Conservation (phyloP, 2,797 vertebrate species). For the Sebastes matsubarae region DNA sequence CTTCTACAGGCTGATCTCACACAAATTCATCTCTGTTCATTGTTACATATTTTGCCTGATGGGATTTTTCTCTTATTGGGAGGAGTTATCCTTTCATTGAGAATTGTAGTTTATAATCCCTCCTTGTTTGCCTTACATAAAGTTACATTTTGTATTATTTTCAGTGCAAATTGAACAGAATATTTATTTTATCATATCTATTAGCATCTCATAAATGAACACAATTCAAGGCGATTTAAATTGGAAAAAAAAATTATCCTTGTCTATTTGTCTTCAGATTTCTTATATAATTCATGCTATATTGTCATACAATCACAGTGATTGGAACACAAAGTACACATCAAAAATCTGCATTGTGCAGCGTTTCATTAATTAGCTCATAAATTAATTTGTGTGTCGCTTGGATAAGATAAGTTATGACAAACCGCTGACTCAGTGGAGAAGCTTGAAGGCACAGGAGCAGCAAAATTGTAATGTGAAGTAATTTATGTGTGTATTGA, state of each 20-base stretch:
- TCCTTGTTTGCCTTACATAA: neutral
- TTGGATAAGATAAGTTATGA: conserved; percentile 4
- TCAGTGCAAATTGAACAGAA: neutral
- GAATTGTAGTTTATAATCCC: neutral
- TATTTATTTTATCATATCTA: neutral
- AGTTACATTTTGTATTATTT: neutral
- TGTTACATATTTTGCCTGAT: neutral
- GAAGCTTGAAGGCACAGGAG: neutral
- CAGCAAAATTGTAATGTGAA: neutral
- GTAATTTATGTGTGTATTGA: conserved; percentile 26
- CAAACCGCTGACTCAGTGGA: conserved; percentile 15
- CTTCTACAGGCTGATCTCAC: neutral
- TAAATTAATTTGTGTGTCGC: neutral
- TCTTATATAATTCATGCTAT: neutral
- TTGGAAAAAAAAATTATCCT: neutral
- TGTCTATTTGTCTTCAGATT: neutral
- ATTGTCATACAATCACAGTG: neutral
- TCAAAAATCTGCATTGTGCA: neutral
- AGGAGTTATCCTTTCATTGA: conserved; percentile 14
- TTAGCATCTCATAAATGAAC: neutral
- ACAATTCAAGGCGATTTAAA: neutral
- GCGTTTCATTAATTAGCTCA: neutral
- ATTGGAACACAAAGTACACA: neutral
- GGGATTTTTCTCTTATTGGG: neutral
- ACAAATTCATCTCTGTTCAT: neutral